Percentiles rank a stretch among this genome's conserved stretches.
Conservation (phyloP, 2,797 vertebrate species). For the Picus viridis region DNA sequence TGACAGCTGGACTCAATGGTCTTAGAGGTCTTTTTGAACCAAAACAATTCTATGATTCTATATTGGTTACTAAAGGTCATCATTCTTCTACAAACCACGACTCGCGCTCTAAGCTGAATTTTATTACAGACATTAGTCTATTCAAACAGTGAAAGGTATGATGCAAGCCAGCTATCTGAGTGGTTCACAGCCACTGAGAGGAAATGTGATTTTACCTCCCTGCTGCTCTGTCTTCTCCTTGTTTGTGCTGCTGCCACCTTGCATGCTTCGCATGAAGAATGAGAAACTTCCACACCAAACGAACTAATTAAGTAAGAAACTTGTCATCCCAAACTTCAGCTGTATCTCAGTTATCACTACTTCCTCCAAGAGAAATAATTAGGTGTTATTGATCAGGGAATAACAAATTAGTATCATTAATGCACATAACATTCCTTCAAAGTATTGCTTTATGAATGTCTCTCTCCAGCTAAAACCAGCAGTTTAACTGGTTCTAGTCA, state of each 20-base stretch:
- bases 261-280: neutral
- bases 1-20: no score
- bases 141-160: conserved; percentile 28
- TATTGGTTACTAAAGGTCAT: neutral
- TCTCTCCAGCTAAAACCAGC: neutral
- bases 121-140: conserved; percentile 17
- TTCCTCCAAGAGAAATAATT: neutral
- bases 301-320: neutral
- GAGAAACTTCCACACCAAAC: neutral
- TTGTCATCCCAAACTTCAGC: neutral
- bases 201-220: neutral
- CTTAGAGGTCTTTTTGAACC: no score
- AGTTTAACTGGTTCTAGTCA: neutral
- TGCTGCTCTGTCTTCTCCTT: neutral
- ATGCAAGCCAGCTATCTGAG: conserved; percentile 1
- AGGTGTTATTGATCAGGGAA: neutral
- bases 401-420: neutral
- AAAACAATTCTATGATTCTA: neutral
- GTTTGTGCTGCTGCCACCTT: neutral
- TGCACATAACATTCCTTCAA: neutral
- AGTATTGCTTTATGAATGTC: neutral
- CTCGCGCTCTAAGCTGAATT: conserved; percentile 37
- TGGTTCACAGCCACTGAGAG: neutral
- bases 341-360: neutral
- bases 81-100: conserved; percentile 17